Conservation (phyloP, 2,888 invertebrate genomes). For the Cataglyphis livida region DNA sequence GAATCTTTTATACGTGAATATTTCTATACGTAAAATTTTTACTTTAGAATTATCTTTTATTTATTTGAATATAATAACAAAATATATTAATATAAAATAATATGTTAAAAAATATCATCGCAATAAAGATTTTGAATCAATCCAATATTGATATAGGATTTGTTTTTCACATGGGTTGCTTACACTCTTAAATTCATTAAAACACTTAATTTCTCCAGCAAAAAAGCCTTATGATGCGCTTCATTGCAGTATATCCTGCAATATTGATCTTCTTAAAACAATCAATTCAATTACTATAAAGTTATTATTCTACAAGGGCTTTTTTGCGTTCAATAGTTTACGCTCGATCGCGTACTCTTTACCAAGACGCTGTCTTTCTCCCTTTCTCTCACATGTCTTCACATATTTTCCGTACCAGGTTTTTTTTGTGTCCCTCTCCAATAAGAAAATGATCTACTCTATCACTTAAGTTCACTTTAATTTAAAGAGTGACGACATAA, state of each 20-base stretch:
- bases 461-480: conserved; percentile 27
- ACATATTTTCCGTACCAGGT: background rate
- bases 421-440: background rate
- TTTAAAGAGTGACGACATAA: background rate
- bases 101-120: background rate
- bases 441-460: conserved; percentile 16
- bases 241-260: background rate
- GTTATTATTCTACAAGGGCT: conserved; percentile 27
- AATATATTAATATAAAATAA: background rate
- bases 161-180: background rate
- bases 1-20: background rate
- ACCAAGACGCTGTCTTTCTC: conserved; percentile 2
- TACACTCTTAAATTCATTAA: background rate
- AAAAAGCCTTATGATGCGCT: background rate
- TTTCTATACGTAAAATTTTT: background rate
- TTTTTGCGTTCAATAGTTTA: conserved; percentile 4
- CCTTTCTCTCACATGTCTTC: background rate
- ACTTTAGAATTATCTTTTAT: background rate
- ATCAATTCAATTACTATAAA: conserved; percentile 31
- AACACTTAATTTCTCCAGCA: background rate
- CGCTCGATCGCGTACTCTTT: conserved; percentile 1
- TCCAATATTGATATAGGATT: background rate
- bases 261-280: conserved; percentile 34
- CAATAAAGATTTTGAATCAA: background rate
- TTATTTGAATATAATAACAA: background rate